Evolutionary conservation across 2,113 vertebrate genomes (phyloP).

Genomic region (Chaetorhynchus papuensis): DNA sequence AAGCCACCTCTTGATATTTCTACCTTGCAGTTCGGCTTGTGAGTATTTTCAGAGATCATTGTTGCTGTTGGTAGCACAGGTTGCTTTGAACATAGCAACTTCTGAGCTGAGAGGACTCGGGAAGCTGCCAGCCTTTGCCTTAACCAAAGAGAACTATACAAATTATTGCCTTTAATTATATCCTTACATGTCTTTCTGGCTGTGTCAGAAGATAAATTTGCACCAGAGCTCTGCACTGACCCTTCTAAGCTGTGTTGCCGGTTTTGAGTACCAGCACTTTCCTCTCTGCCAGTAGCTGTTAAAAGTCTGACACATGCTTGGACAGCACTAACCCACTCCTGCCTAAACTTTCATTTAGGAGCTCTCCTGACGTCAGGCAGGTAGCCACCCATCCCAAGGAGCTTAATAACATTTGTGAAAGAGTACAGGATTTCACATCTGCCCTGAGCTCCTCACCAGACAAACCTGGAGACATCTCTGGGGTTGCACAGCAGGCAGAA

Average conservation of each 20-base stretch:
- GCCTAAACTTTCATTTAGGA: neutral
- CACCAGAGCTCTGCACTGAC: neutral
- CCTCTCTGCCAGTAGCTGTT: neutral
- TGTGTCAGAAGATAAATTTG: neutral
- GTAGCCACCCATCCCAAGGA: neutral
- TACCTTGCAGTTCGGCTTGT: neutral
- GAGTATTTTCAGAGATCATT: neutral
- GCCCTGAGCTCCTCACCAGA: neutral
- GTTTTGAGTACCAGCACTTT: neutral
- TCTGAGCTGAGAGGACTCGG: neutral
- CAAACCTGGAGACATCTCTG: neutral
- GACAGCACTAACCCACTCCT: neutral
- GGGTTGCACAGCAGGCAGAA: neutral
- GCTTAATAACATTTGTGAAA: neutral
- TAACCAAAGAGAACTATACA: conserved; percentile 30
- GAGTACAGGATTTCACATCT: neutral
- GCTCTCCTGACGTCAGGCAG: neutral
- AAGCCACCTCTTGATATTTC: neutral
- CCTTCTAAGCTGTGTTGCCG: neutral
- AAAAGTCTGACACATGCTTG: neutral
- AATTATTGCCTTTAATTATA: neutral
- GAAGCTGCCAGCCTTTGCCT: neutral
- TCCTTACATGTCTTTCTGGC: neutral
- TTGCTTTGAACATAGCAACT: neutral
- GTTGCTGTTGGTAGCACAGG: neutral